Evolutionary conservation across 2,797 vertebrate species (phyloP).

Genomic region (Artibeus jamaicensis): DNA sequence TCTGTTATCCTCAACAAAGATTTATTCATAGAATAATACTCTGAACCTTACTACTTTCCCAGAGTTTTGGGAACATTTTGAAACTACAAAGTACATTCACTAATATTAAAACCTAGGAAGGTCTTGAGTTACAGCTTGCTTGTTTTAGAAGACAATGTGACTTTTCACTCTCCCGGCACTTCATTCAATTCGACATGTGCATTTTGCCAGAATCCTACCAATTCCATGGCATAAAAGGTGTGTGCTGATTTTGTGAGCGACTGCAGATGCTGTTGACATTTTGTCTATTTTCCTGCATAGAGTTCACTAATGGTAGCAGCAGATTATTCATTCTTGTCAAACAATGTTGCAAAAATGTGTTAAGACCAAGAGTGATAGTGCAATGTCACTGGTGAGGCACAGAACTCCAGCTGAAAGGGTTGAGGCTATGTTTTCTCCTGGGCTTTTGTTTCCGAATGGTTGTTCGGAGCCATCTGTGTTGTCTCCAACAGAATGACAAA

Average conservation of each 20-base stretch:
- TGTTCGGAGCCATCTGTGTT: constrained; percentile 11
- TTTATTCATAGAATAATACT: constrained; percentile 62
- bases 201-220: constrained; percentile 24
- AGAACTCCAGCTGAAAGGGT: not conserved
- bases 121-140: not conserved
- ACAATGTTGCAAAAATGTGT: not conserved
- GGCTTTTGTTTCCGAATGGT: not conserved
- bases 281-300: constrained; percentile 32
- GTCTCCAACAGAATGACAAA: not conserved
- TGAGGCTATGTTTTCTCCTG: not conserved
- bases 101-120: constrained; percentile 48
- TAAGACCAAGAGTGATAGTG: not conserved
- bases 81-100: constrained; percentile 46
- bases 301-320: not conserved
- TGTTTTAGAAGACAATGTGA: constrained; percentile 53
- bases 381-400: not conserved
- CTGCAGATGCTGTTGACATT: not conserved
- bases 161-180: constrained; percentile 35
- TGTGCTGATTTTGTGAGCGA: constrained; percentile 11
- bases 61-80: constrained; percentile 66
- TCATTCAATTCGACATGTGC: constrained; percentile 61
- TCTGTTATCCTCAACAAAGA: constrained; percentile 34
- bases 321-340: not conserved
- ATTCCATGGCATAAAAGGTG: not conserved
- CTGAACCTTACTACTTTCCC: constrained; percentile 37